These are phyloP conservation scores for Melanotaenia parkinsoni DNA, from an alignment of 2,797 vertebrate species.

Conservation along the genomic window DNA sequence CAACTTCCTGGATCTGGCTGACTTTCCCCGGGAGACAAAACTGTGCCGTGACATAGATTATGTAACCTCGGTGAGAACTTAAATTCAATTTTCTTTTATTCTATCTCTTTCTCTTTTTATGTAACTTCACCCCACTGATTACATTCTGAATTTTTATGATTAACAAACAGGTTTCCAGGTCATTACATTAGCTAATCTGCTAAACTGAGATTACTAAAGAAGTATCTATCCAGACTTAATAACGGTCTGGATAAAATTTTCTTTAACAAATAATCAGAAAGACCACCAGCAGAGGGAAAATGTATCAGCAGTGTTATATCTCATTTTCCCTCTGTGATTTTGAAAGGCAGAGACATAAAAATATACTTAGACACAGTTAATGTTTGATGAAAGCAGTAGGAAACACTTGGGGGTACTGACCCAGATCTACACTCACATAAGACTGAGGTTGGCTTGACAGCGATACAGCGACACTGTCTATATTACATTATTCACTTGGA, in stretches of 20 bases:
- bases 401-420: conserved; percentile 78
- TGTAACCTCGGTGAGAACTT: conserved; percentile 93
- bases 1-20: conserved; percentile 97
- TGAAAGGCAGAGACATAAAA: conserved; percentile 74
- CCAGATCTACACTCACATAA: conserved; percentile 77
- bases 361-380: conserved; percentile 82
- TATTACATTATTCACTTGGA: conserved; percentile 70
- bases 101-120: background rate
- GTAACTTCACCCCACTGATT: background rate
- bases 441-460: conserved; percentile 64
- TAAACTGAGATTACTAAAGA: no score
- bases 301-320: conserved; percentile 35
- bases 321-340: conserved; percentile 55
- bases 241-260: no score
- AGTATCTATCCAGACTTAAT: no score
- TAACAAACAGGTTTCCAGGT: no score
- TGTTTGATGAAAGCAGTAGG: conserved; percentile 79
- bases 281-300: conserved; percentile 23
- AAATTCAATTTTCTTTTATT: conserved; percentile 19
- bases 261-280: background rate
- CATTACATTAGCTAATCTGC: no score
- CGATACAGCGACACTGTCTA: conserved; percentile 59
- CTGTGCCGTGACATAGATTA: conserved; percentile 97
- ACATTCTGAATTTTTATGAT: no score
- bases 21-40: conserved; percentile 96